Base-by-base conservation (phyloP, 2,888 invertebrate genomes). In the Sycophila texana region DNA sequence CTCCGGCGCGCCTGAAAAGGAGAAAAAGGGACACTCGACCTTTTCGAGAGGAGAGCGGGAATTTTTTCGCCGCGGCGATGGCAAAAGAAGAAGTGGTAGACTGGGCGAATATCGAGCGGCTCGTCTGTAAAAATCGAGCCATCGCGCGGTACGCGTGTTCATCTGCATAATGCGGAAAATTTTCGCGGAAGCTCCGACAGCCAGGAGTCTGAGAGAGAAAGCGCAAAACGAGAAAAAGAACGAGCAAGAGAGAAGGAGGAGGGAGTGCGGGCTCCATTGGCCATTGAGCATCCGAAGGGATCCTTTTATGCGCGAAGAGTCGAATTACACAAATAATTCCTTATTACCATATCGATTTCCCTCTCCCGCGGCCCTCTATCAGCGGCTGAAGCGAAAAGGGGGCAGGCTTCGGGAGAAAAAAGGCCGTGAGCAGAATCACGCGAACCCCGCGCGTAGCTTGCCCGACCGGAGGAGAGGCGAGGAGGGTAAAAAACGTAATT, bases 91-190 rank as follows among this genome's bases (percentile, higher is more conserved):
- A 68, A 30, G 20, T 73, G 60, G 26, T 26, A 26, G 26, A 26
- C 26, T 26, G 26, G 3, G 39, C 49, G 68, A 78, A 78, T 74
- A 78, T 68, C 20, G 73, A 61, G 57, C 60, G 68, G n/a, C 26
- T 13, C 58, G 60, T 53, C 72, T 72, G 53, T 51, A 60, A 72
- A 39, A 72, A 53, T 66, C 72, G 70, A 71, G 26, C 76, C 57
- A 30, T 65, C 49, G 66, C 30, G 30, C 26, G 26, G 58, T 30
- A 20, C 61, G 77, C 63, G 67, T 67, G 22, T 74, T 74, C 63
- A 78, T 74, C 78, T 74, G 68, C 73, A 78, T 68, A 78, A 74
- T 78, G 66, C 30, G 57, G 61, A 68, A 74, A 74, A 74, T 78
- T 78, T 68, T 13, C 26, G 22, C 39, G 66, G 39, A 39, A 39